phyloP scores from a whole-genome alignment of 2,888 invertebrate genomes.

The Villa cingulata region DNA sequence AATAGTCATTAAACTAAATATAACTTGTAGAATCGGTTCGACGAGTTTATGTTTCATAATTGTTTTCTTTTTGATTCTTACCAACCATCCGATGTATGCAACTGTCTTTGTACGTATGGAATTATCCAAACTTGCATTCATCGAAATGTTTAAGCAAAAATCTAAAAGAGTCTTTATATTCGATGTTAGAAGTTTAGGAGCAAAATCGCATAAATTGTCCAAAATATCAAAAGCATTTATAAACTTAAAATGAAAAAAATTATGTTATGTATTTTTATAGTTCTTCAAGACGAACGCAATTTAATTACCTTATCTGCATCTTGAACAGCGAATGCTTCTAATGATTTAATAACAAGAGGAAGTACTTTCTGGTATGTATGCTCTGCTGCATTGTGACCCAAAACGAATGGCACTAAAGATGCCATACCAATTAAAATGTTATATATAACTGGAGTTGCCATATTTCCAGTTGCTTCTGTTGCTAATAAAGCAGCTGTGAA shows the following conservation, averaged over 20 bases:
- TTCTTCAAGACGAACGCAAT: too few species aligned
- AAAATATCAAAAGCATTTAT: slow-evolving; percentile 30
- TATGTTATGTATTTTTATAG: background rate
- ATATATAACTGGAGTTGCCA: slow-evolving; percentile 31
- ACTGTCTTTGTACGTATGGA: slow-evolving; percentile 54
- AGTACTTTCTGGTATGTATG: slow-evolving; percentile 45
- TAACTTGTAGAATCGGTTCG: slow-evolving; percentile 49
- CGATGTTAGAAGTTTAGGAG: slow-evolving; percentile 35
- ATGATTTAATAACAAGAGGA: slow-evolving; percentile 48
- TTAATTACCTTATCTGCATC: slow-evolving; percentile 39
- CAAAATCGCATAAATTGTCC: slow-evolving; percentile 31
- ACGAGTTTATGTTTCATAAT: slow-evolving; percentile 54
- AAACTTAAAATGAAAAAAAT: slow-evolving; percentile 19
- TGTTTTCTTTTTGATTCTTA: slow-evolving; percentile 56
- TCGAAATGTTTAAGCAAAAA: slow-evolving; percentile 50
- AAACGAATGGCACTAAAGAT: slow-evolving; percentile 48
- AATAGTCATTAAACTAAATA: slow-evolving; percentile 55
- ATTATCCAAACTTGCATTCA: slow-evolving; percentile 43
- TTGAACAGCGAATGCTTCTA: slow-evolving; percentile 42
- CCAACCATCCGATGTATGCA: slow-evolving; percentile 50
- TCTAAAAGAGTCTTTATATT: slow-evolving; percentile 49
- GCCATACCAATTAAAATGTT: slow-evolving; percentile 44
- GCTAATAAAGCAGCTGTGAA: slow-evolving; percentile 30
- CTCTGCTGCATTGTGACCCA: slow-evolving; percentile 41
- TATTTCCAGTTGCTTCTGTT: slow-evolving; percentile 28